A percentile compares a stretch with the other conserved stretches of the same genome.
Conservation (phyloP, 1,140 invertebrate genomes). For the Dufourea novaeangliae region DNA sequence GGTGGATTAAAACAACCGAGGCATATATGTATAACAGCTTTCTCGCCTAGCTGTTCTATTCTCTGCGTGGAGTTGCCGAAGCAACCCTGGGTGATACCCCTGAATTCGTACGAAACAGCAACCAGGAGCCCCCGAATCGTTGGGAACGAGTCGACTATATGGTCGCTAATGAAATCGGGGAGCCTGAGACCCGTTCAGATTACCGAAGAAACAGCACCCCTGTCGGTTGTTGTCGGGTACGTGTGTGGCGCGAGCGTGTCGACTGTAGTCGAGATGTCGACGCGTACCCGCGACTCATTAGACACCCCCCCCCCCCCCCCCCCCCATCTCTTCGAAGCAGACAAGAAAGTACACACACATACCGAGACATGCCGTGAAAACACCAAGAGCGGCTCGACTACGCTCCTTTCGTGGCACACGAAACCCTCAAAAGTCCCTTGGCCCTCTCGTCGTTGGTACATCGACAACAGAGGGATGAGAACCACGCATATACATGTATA, state of each 20-base stretch:
- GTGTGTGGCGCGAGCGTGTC: background rate
- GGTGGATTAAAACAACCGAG: background rate
- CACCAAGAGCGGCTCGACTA: slow-evolving; percentile 27
- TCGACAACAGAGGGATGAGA: slow-evolving; percentile 38
- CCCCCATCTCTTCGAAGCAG: slow-evolving; percentile 36
- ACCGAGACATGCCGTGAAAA: too few species aligned
- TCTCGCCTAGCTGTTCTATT: too few species aligned
- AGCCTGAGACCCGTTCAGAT: background rate
- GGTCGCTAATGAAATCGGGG: slow-evolving; percentile 8
- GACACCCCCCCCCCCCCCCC: too few species aligned
- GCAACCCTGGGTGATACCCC: background rate
- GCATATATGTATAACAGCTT: too few species aligned
- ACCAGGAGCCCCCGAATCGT: too few species aligned
- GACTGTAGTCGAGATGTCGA: background rate
- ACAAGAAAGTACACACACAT: slow-evolving; percentile 28
- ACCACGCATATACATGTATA: background rate
- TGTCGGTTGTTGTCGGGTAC: background rate
- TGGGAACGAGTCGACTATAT: background rate
- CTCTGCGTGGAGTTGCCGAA: background rate
- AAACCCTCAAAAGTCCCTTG: slow-evolving; percentile 47
- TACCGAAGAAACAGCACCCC: background rate
- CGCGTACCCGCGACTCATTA: slow-evolving; percentile 17
- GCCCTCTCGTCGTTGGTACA: slow-evolving; percentile 35
- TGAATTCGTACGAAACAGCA: background rate
- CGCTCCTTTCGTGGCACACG: slow-evolving; percentile 42